Percentiles rank a stretch among this genome's conserved stretches.
These are phyloP conservation scores for Varanus salvator DNA, from an alignment of 2,113 vertebrate species.

Conservation along the genomic window DNA sequence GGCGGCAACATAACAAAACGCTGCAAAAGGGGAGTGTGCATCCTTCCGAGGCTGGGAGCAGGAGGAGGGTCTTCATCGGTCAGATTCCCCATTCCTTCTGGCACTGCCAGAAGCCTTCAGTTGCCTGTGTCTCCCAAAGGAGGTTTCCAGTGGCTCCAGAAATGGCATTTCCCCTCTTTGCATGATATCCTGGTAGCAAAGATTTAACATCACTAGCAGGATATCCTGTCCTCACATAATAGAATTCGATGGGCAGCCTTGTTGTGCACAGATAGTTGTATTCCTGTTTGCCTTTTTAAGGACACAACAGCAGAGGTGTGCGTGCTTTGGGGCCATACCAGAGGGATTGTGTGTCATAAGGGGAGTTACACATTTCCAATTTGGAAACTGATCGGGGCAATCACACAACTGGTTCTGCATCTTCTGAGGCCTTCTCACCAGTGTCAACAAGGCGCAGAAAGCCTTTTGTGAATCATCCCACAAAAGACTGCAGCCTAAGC, in stretches of 20 bases:
- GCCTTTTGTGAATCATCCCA: background rate
- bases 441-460: background rate
- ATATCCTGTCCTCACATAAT: background rate
- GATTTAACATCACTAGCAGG: background rate
- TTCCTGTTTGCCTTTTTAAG: background rate
- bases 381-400: background rate
- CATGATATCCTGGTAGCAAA: background rate
- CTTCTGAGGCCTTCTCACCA: background rate
- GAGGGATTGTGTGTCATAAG: background rate
- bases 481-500: slow-evolving; percentile 7
- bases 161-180: background rate
- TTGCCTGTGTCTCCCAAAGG: background rate
- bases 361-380: background rate
- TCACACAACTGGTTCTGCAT: background rate
- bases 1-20: no score
- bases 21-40: no score
- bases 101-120: background rate
- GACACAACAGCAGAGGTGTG: background rate
- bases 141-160: background rate
- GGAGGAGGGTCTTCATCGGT: background rate
- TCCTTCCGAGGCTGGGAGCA: background rate
- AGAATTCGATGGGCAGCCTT: background rate
- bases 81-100: no score
- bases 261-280: background rate
- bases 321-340: background rate